phyloP scores from a whole-genome alignment of 2,888 invertebrate genomes.

The Zootermopsis nevadensis region DNA sequence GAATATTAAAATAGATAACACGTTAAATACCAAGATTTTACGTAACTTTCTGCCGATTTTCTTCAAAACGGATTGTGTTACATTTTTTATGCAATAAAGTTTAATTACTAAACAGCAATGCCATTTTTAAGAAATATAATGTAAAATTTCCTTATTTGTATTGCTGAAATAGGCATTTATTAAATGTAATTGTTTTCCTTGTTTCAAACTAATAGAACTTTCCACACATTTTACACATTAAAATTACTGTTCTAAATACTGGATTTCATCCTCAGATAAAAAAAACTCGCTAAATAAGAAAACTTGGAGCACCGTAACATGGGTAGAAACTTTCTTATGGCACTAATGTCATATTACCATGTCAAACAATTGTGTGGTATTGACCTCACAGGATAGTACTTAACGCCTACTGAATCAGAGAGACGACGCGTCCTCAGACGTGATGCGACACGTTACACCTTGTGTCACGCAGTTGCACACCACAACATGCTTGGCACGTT shows the following conservation, averaged over 20 bases:
- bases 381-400: not conserved
- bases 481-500: conserved; percentile 18
- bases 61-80: too few species aligned
- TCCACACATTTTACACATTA: not conserved
- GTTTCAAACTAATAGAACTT: not conserved
- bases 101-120: not conserved
- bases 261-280: conserved; percentile 3
- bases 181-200: not conserved
- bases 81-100: not conserved
- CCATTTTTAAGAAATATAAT: not conserved
- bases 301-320: conserved; percentile 14
- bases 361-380: not conserved
- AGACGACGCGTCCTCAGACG: not conserved
- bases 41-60: too few species aligned
- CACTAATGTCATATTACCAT: conserved; percentile 13
- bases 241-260: not conserved
- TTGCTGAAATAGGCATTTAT: not conserved
- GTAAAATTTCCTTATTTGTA: too few species aligned
- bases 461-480: not conserved
- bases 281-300: not conserved
- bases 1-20: too few species aligned
- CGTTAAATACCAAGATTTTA: too few species aligned
- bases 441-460: not conserved
- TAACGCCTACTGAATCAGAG: not conserved
- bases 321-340: conserved; percentile 13